Base-by-base conservation (phyloP, 2,113 vertebrate species). In the Orycteropus afer region DNA sequence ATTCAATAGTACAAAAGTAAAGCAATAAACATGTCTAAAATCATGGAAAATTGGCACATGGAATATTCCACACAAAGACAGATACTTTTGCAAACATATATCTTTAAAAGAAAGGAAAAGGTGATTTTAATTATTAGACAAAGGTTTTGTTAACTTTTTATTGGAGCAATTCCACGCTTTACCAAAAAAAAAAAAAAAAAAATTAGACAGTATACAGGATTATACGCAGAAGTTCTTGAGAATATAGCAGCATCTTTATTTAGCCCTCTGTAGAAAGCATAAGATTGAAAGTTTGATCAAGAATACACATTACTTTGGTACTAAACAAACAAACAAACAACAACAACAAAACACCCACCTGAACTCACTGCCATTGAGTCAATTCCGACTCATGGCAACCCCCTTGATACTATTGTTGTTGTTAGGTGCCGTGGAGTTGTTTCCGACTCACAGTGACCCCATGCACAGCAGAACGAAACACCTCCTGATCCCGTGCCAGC, bases 211-310 rank as follows among this genome's bases (percentile, higher is more conserved):
- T 87, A 71, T n/a, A n/a, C 34, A 10, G 14, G 45, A n/a, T 84
- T 45, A 49, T 86, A 80, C n/a, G 20, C 11, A 67, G 25, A 96
- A 94, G 23, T 78, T 67, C 65, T 82, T 86, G 51, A 88, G 59
- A 93, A 57, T 89, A 71, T 1, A 91, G 3, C 23, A 51, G 82
- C 4, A n/a, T n/a, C n/a, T n/a, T n/a, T n/a, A n/a, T 94, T 63
- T n/a, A 76, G 18, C 59, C 34, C 74, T 91, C 73, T 84, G 8
- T 63, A 92, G 59, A 84, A 92, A 71, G 42, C 32, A 7, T 69
- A 65, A 79, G 29, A 61, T 57, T 65, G 32, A 82, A 83, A 74
- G 89, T 93, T 95, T 97, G 59, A 76, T 88, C 32, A 93, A 47
- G 22, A 69, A 80, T 91, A 84, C 32, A 61, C 2, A 17, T 93